These are phyloP conservation scores for Lethrus apterus DNA, from an alignment of 1,140 invertebrate genomes.

Conservation along the genomic window DNA sequence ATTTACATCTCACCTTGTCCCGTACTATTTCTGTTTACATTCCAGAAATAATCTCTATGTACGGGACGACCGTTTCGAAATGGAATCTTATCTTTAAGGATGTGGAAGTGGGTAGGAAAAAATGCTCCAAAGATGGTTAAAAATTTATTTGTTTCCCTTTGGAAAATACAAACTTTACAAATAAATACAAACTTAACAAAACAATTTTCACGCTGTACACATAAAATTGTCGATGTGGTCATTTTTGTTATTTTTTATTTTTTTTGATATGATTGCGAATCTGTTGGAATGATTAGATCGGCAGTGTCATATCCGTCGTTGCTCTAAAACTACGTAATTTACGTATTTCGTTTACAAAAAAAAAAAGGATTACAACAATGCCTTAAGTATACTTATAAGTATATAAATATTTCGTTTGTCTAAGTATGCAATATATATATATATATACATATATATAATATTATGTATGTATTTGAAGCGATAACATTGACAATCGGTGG, in stretches of 20 bases:
- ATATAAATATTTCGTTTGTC: slow-evolving; percentile 5
- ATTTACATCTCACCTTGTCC: too few relatives aligned
- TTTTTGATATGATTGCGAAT: slow-evolving; percentile 1
- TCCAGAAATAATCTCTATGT: too few relatives aligned
- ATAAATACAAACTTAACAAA: too few relatives aligned
- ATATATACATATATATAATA: slow-evolving; percentile 9
- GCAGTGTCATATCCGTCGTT: slow-evolving; percentile 11
- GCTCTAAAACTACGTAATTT: not conserved
- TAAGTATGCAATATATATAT: not conserved
- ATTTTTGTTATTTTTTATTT: not conserved
- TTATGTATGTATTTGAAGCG: not conserved
- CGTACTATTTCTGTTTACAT: too few relatives aligned
- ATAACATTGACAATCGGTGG: not conserved
- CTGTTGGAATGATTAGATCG: not conserved
- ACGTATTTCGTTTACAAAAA: not conserved
- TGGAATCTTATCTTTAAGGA: too few relatives aligned
- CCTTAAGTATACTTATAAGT: slow-evolving; percentile 5
- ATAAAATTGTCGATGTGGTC: not conserved
- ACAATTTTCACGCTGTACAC: too few relatives aligned
- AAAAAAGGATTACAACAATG: slow-evolving; percentile 3
- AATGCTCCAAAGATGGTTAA: not conserved
- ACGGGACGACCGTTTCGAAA: too few relatives aligned
- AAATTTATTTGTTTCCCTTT: slow-evolving; percentile 2
- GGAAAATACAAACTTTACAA: not conserved
- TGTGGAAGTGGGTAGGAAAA: too few relatives aligned